phyloP scores from a whole-genome alignment of 2,797 vertebrate species.

The Aeoliscus strigatus region DNA sequence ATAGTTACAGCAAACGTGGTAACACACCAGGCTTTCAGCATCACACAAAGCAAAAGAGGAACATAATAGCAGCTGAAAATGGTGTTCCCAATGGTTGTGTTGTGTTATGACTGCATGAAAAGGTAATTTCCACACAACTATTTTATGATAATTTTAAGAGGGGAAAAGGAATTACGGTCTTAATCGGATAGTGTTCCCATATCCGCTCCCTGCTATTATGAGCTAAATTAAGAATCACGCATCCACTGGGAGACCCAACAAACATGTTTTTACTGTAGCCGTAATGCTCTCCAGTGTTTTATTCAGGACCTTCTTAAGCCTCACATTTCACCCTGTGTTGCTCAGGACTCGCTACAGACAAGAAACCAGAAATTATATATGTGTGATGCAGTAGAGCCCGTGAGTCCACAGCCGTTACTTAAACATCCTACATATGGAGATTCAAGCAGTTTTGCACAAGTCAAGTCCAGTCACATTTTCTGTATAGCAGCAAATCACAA shows the following conservation, averaged over 20 bases:
- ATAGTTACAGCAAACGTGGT: conserved; percentile 25
- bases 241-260: conserved; percentile 52
- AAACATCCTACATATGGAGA: too few relatives aligned
- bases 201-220: conserved; percentile 40
- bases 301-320: conserved; percentile 60
- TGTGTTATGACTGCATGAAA: conserved; percentile 19
- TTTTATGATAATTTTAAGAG: conserved; percentile 49
- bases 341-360: conserved; percentile 47
- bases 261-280: conserved; percentile 49
- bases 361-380: conserved; percentile 37
- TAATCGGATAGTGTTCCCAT: conserved; percentile 55
- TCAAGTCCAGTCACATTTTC: too few relatives aligned
- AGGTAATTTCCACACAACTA: conserved; percentile 24
- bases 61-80: conserved; percentile 6
- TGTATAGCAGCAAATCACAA: too few relatives aligned
- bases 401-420: too few relatives aligned
- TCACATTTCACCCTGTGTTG: conserved; percentile 51
- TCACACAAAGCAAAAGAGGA: conserved; percentile 25
- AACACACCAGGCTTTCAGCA: conserved; percentile 24
- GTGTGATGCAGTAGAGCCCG: too few relatives aligned
- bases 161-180: conserved; percentile 38
- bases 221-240: conserved; percentile 65
- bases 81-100: too few relatives aligned
- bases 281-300: conserved; percentile 64
- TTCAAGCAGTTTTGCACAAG: too few relatives aligned